Evolutionary conservation across 2,113 vertebrate genomes (phyloP).

Genomic region (Carettochelys insculpta): DNA sequence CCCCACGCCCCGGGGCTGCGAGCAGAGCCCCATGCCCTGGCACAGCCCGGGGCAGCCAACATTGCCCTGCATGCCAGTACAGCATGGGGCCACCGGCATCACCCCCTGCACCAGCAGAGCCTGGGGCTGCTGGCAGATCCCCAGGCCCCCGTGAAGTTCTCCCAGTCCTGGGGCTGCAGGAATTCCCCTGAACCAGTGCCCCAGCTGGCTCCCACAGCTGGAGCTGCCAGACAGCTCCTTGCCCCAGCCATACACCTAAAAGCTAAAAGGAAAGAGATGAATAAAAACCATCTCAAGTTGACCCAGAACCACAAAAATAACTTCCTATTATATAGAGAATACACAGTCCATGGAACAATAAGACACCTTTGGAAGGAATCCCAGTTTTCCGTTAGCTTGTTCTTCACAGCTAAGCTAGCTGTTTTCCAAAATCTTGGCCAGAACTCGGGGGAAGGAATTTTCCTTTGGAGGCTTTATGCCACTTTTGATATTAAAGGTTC

Average conservation of each 20-base stretch:
- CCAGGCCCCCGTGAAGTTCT: too few relatives aligned
- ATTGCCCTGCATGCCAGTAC: too few relatives aligned
- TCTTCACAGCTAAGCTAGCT: not conserved
- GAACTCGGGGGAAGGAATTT: not conserved
- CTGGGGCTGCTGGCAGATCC: too few relatives aligned
- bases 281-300: constrained; percentile 31
- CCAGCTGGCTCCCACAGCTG: too few relatives aligned
- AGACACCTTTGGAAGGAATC: constrained; percentile 19
- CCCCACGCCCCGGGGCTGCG: too few relatives aligned
- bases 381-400: not conserved
- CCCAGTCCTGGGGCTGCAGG: too few relatives aligned
- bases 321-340: not conserved
- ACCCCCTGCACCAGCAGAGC: too few relatives aligned
- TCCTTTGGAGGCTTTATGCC: not conserved
- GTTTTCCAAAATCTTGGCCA: not conserved
- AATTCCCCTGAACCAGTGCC: too few relatives aligned
- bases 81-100: too few relatives aligned
- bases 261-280: constrained; percentile 23
- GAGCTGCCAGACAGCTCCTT: constrained; percentile 14
- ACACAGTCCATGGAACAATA: not conserved
- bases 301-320: not conserved
- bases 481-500: not conserved
- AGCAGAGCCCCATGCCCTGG: too few relatives aligned
- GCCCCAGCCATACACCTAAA: constrained; percentile 34
- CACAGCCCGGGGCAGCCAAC: too few relatives aligned